phyloP scores from a whole-genome alignment of 1,140 invertebrate species.

The Metopolophium dirhodum region DNA sequence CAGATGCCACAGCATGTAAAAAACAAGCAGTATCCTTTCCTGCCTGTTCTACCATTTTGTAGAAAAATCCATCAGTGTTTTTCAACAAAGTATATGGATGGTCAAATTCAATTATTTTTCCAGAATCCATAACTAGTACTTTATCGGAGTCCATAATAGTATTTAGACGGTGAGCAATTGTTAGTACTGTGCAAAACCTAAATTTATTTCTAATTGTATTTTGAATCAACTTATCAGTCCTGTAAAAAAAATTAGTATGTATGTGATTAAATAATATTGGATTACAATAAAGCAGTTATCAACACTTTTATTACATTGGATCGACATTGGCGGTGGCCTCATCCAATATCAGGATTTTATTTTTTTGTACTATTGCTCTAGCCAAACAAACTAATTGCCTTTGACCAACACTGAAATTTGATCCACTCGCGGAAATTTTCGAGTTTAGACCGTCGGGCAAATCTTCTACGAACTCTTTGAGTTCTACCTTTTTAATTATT shows the following conservation, averaged over 20 bases:
- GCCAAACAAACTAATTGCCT: slow-evolving; percentile 85
- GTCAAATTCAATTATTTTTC: slow-evolving; percentile 68
- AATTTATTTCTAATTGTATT: slow-evolving; percentile 76
- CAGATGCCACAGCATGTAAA: not conserved
- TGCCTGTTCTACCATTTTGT: slow-evolving; percentile 65
- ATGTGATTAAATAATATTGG: not conserved
- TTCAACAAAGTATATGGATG: slow-evolving; percentile 68
- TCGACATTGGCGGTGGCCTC: slow-evolving; percentile 78
- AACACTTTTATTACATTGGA: slow-evolving; percentile 68
- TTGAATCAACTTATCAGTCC: slow-evolving; percentile 74
- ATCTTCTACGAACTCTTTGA: slow-evolving; percentile 60
- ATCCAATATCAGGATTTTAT: slow-evolving; percentile 75
- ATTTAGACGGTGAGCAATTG: not conserved
- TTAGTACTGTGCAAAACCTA: slow-evolving; percentile 71
- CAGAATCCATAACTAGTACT: slow-evolving; percentile 76
- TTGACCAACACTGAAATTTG: slow-evolving; percentile 85
- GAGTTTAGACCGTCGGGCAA: slow-evolving; percentile 59
- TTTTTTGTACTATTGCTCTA: slow-evolving; percentile 78
- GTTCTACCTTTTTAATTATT: slow-evolving; percentile 58
- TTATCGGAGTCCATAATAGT: slow-evolving; percentile 70
- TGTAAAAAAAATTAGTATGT: slow-evolving; percentile 62
- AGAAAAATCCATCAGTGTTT: slow-evolving; percentile 63
- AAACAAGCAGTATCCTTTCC: slow-evolving; percentile 60
- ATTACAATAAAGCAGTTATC: no score
- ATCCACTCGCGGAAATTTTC: slow-evolving; percentile 67